phyloP scores from a whole-genome alignment of 1,140 invertebrate species.

The Nautilus pompilius region DNA sequence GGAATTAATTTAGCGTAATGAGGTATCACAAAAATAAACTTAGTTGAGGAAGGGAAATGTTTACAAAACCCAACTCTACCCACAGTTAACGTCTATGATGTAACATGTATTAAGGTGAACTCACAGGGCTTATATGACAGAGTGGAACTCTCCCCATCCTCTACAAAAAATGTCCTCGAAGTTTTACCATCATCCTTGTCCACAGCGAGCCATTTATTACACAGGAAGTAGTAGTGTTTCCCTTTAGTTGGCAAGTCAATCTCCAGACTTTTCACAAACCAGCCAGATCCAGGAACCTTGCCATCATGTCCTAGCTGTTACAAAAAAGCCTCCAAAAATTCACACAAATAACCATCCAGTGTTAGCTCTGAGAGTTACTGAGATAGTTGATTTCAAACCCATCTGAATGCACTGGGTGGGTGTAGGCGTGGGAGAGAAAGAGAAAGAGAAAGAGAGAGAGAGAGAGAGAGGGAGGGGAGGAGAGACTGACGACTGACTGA shows the following conservation, averaged over 20 bases:
- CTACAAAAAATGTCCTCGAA: slow-evolving; percentile 37
- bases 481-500: too few relatives aligned
- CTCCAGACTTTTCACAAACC: slow-evolving; percentile 52
- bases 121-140: slow-evolving; percentile 51
- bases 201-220: slow-evolving; percentile 50
- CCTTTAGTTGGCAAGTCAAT: slow-evolving; percentile 54
- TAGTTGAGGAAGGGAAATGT: too few relatives aligned
- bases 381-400: too few relatives aligned
- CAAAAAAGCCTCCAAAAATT: background rate
- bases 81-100: background rate
- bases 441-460: too few relatives aligned
- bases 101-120: slow-evolving; percentile 9
- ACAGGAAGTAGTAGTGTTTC: slow-evolving; percentile 48
- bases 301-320: slow-evolving; percentile 53
- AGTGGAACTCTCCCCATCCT: slow-evolving; percentile 48
- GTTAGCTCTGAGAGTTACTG: too few relatives aligned
- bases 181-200: slow-evolving; percentile 52
- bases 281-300: slow-evolving; percentile 42
- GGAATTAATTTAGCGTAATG: too few relatives aligned
- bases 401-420: too few relatives aligned
- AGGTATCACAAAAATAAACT: too few relatives aligned
- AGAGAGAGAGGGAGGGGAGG: too few relatives aligned
- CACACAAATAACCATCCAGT: background rate
- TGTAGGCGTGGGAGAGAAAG: too few relatives aligned
- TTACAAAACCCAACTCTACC: background rate